Evolutionary conservation across 2,113 vertebrate species (phyloP).

Genomic region (Scomber japonicus): DNA sequence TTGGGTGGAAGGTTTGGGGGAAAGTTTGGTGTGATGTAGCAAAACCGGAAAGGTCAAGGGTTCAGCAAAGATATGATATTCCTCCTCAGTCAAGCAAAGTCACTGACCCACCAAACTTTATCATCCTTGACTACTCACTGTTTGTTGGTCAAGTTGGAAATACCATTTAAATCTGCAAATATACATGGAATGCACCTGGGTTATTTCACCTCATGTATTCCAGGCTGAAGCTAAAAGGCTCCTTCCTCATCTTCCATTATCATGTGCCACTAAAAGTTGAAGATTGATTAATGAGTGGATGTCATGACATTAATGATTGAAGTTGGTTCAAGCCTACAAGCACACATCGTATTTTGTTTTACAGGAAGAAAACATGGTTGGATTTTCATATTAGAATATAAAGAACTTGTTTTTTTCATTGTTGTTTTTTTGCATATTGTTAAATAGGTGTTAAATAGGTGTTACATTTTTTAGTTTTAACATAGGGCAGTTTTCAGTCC

Average conservation of each 20-base stretch:
- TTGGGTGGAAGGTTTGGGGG: neutral
- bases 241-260: neutral
- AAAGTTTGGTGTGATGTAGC: neutral
- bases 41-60: neutral
- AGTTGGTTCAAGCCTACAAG: too few species aligned
- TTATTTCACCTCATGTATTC: neutral
- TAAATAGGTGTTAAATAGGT: too few species aligned
- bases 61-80: neutral
- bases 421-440: too few species aligned
- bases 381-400: too few species aligned
- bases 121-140: neutral
- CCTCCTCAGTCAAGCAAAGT: neutral
- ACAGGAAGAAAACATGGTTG: too few species aligned
- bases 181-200: neutral
- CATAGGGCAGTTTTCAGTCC: too few species aligned
- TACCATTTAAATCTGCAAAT: neutral
- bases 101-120: neutral
- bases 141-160: neutral
- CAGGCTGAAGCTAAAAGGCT: neutral
- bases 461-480: too few species aligned
- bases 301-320: too few species aligned
- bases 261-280: neutral
- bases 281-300: too few species aligned
- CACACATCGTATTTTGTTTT: too few species aligned
- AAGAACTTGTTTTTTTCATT: too few species aligned